phyloP scores from a whole-genome alignment of 2,888 invertebrate species.

The Carpatolechia fugitivella region DNA sequence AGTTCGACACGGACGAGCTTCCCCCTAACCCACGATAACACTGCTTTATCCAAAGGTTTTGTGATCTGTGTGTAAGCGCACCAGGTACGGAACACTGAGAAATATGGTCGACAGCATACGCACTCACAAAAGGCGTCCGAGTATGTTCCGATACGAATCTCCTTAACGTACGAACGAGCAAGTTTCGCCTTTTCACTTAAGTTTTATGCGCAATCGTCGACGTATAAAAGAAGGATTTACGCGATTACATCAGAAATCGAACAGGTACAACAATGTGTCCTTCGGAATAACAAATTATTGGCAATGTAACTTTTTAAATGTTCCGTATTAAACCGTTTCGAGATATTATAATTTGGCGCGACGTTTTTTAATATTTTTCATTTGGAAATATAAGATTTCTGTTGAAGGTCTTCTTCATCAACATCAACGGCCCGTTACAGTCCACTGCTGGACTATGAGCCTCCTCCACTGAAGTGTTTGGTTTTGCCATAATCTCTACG shows the following conservation, averaged over 20 bases:
- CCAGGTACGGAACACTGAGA: constrained; percentile 59
- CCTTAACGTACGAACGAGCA: constrained; percentile 51
- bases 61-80: constrained; percentile 31
- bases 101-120: constrained; percentile 73
- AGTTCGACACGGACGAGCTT: too few relatives aligned
- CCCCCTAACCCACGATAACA: too few relatives aligned
- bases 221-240: constrained; percentile 30
- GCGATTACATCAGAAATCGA: not conserved
- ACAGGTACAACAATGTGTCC: not conserved
- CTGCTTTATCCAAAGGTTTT: not conserved
- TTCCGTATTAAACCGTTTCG: not conserved
- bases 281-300: not conserved
- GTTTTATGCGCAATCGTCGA: constrained; percentile 49
- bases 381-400: too few relatives aligned
- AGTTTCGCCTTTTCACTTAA: constrained; percentile 54
- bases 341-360: too few relatives aligned
- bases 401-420: too few relatives aligned
- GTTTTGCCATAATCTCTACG: too few relatives aligned
- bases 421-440: too few relatives aligned
- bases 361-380: too few relatives aligned
- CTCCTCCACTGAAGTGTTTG: too few relatives aligned
- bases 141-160: constrained; percentile 71
- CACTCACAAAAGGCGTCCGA: constrained; percentile 69
- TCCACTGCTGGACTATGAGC: too few relatives aligned
- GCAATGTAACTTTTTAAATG: too few relatives aligned